Evolutionary conservation across 2,797 vertebrate genomes (phyloP), one percentile per base, ranked within the genome.

Genomic region (Enteromius trimaculatus): DNA sequence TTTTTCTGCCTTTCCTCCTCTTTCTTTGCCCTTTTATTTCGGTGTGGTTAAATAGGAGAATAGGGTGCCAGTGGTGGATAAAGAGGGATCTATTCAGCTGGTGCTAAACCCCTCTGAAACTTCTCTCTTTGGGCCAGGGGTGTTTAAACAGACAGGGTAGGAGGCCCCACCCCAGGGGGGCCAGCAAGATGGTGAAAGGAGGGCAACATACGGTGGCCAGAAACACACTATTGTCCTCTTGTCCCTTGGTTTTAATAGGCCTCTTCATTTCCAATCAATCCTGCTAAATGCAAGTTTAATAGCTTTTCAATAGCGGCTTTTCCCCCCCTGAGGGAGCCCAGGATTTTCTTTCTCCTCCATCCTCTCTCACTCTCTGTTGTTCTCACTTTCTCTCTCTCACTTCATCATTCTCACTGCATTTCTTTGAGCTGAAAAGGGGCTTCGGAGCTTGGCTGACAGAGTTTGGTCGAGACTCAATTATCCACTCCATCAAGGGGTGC

Each of bases 231-330:
- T 95, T 95, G 95, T 95, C 93, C 92, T 87, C 92, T 93, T 94
- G 93, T 95, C 93, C 93, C 92, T 92, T 89, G 90, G 89, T 92
- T 94, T 95, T 95, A 95, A 95, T 94, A 94, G 94, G 94, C 94
- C 93, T 95, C 94, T 95, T 95, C 94, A 94, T 94, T 95, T 94
- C 94, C 92, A 95, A 95, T 95, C 94, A 95, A 95, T 95, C 94
- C 94, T 92, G 92, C 93, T 95, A 95, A 95, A 95, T 95, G 94
- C 93, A 94, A 94, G 93, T 95, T 95, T 95, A 95, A 95, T 95
- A 95, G 95, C 93, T 94, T 95, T 95, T 95, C 94, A 95, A 95
- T 95, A 95, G 94, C 90, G 89, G 92, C 92, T 92, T 92, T 90
- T 68, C 90, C 92, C 93, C 90, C 93, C 93, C 90, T 87, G 91